A percentile compares a stretch with the other conserved stretches of the same genome.
phyloP scores from a whole-genome alignment of 2,113 vertebrate species.

The cattle (Bos taurus) region DNA sequence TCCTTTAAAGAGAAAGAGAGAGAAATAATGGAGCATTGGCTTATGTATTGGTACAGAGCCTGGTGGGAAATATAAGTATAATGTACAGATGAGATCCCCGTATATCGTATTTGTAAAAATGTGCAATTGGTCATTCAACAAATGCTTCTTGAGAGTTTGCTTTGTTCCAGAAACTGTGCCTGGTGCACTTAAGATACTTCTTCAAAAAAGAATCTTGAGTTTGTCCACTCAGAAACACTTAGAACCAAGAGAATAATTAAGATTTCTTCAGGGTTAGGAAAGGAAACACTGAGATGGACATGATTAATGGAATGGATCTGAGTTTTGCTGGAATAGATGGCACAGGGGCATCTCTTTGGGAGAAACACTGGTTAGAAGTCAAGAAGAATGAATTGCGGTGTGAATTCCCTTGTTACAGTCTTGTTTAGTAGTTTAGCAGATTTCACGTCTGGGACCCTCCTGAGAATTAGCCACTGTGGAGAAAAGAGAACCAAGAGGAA shows the following conservation, averaged over 20 bases:
- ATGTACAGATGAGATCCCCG: background rate
- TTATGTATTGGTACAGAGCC: background rate
- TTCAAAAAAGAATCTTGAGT: background rate
- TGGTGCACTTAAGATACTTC: background rate
- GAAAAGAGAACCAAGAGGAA: conserved; percentile 51
- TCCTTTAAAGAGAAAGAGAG: background rate
- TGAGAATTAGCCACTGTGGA: conserved; percentile 50
- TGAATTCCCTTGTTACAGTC: conserved; percentile 26
- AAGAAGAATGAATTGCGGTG: conserved; percentile 36
- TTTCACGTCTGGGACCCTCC: conserved; percentile 55
- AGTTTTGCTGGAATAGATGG: conserved; percentile 57
- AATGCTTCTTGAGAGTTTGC: background rate
- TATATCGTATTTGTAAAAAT: background rate
- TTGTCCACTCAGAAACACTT: background rate
- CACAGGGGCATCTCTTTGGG: conserved; percentile 40
- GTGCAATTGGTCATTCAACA: background rate
- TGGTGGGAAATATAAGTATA: background rate
- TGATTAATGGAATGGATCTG: conserved; percentile 57
- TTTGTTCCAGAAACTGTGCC: background rate
- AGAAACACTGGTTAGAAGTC: conserved; percentile 46
- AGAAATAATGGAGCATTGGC: background rate
- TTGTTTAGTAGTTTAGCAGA: conserved; percentile 55
- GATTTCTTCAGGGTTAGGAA: conserved; percentile 42
- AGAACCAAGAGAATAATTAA: conserved; percentile 25
- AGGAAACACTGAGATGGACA: background rate